Percentiles rank a stretch among this genome's conserved stretches.
Evolutionary conservation across 2,888 invertebrate genomes (phyloP).

Genomic region (Lacanobia wlatinum): DNA sequence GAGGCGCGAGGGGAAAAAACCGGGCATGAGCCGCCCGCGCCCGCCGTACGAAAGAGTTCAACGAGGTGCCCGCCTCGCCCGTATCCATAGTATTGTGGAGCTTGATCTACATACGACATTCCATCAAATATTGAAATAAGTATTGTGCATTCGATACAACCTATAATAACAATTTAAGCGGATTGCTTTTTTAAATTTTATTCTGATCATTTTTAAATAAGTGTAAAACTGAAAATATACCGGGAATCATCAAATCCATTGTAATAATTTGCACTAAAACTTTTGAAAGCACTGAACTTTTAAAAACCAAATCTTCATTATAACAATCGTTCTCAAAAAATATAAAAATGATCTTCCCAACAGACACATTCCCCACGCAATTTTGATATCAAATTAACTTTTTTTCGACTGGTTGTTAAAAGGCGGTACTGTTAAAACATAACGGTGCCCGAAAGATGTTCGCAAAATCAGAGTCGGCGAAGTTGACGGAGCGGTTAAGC

Average conservation of each 20-base stretch:
- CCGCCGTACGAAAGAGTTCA: constrained; percentile 86
- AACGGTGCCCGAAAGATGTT: constrained; percentile 61
- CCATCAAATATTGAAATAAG: background rate
- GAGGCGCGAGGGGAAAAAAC: constrained; percentile 68
- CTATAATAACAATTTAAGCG: background rate
- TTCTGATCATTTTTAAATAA: background rate
- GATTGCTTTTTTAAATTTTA: background rate
- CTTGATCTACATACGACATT: constrained; percentile 17
- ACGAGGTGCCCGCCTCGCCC: constrained; percentile 74
- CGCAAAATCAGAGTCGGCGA: constrained; percentile 51
- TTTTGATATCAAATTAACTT: constrained; percentile 51
- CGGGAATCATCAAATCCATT: background rate
- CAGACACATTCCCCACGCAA: constrained; percentile 37
- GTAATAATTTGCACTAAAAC: background rate
- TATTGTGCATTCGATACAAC: background rate
- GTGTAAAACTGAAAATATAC: background rate
- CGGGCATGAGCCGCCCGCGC: constrained; percentile 66
- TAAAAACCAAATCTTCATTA: constrained; percentile 1
- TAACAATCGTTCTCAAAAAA: constrained; percentile 36
- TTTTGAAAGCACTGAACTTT: background rate
- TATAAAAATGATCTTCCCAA: constrained; percentile 44
- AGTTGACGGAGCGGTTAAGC: constrained; percentile 51
- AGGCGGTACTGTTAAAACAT: constrained; percentile 61
- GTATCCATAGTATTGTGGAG: constrained; percentile 56
- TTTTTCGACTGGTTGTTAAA: constrained; percentile 55